Conservation (phyloP, 2,113 vertebrate species). For the Regulus satrapa region DNA sequence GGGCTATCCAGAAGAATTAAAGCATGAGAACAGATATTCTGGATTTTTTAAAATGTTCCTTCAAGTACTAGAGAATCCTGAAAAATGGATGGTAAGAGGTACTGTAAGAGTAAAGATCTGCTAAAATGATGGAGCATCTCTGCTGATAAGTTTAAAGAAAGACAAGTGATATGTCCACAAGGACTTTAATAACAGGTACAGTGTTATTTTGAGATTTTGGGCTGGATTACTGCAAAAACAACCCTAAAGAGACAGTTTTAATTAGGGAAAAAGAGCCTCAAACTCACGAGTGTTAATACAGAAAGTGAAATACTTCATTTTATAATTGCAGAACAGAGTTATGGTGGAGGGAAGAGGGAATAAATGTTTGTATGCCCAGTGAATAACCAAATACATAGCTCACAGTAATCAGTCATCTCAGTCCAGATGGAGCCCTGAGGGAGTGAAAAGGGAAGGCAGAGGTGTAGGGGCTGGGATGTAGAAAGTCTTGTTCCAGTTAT, state of each 20-base stretch:
- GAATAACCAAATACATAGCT: background rate
- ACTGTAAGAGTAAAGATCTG: background rate
- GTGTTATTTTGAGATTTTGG: background rate
- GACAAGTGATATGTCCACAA: background rate
- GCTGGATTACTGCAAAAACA: background rate
- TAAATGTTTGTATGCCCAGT: background rate
- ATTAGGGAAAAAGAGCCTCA: accelerated
- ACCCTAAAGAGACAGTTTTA: background rate
- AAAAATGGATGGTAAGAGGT: background rate
- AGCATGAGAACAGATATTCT: background rate
- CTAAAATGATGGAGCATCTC: background rate
- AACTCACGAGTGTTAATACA: accelerated
- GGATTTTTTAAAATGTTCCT: background rate
- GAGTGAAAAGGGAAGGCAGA: background rate
- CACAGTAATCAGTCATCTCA: background rate
- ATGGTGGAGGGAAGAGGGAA: accelerated
- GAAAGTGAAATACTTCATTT: background rate
- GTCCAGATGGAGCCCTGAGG: background rate
- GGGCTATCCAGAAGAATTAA: background rate
- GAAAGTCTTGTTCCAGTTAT: background rate
- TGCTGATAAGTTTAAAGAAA: background rate
- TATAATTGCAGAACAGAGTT: background rate
- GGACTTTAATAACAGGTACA: background rate
- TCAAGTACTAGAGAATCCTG: background rate
- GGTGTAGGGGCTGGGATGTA: background rate